These are phyloP conservation scores for Drosophila ochracea DNA, from an alignment of 2,888 invertebrate genomes.

Conservation along the genomic window DNA sequence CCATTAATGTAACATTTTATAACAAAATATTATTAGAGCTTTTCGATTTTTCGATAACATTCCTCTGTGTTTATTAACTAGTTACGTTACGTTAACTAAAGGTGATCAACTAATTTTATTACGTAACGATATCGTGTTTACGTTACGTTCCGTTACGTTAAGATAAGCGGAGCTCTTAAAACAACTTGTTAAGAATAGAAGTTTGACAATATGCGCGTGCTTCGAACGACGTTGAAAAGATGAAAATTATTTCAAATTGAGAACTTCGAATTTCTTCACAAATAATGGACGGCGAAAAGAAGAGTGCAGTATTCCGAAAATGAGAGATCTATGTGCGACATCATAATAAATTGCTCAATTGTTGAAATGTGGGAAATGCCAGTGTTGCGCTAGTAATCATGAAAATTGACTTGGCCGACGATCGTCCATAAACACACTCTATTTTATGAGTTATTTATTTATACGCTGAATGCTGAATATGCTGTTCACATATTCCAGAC, in stretches of 20 bases:
- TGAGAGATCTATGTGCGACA: not conserved
- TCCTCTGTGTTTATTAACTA: not conserved
- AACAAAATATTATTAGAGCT: slow-evolving; percentile 49
- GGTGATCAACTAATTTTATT: not conserved
- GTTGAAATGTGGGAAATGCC: not conserved
- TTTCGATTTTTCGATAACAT: not conserved
- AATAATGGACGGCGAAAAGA: not conserved
- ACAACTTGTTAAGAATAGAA: not conserved
- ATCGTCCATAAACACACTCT: not conserved
- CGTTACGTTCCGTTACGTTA: not conserved
- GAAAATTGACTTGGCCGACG: not conserved
- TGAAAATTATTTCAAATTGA: not conserved
- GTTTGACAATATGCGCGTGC: not conserved
- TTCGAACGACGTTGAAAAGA: not conserved
- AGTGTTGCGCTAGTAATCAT: not conserved
- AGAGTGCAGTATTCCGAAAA: not conserved
- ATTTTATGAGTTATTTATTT: not conserved
- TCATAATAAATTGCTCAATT: not conserved
- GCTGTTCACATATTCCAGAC: not conserved
- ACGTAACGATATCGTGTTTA: not conserved
- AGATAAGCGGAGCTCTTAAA: not conserved
- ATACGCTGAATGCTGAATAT: not conserved
- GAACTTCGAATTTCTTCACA: not conserved
- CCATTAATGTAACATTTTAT: slow-evolving; percentile 77
- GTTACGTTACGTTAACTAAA: not conserved